Evolutionary conservation across 2,888 invertebrate species (phyloP), one percentile per base, ranked within the genome.

Genomic region (Linnaemya vulpina): DNA sequence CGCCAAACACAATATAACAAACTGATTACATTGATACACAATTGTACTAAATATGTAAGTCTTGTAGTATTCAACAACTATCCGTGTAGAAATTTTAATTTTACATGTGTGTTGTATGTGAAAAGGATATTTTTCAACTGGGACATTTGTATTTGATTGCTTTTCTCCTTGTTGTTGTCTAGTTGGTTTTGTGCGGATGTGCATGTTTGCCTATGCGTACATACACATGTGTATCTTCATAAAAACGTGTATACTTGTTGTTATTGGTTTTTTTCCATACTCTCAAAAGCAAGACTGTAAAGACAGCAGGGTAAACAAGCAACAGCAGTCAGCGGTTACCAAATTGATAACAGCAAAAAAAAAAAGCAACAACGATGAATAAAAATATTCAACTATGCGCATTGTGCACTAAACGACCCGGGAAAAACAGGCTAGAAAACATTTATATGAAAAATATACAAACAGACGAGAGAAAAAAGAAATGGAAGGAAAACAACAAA

Each of bases 381-480:
- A 55, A 46, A 73, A 73, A 73, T 73, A 73, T 73, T 89, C 88
- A 90, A 90, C 89, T 90, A 88, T 90, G 90, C 90, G 90, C 90
- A 90, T 89, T 89, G 86, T 86, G 84, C 87, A 87, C 83, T 75
- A 85, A 78, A 85, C 87, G 86, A 86, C 87, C 87, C 87, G 87
- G 87, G 87, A 87, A 87, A 87, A 87, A 84, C 87, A 65, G 70
- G 55, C 81, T 83, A 84, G 30, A 84, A 84, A 62, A 80, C 71
- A 70, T 77, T 63, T 65, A 74, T 40, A 73, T 7, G 35, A 58
- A 76, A 46, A 75, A 46, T 15, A 13, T 51, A 63, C 43, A 43
- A 20, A 63, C 15, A 43, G 20, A 62, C n/a, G 30, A 62, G 51
- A 58, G 4, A 51, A 38, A 51, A 30, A 78, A 55, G 46, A 58